Conservation (phyloP, 1,140 invertebrate genomes). For the Drosophila arawakana region DNA sequence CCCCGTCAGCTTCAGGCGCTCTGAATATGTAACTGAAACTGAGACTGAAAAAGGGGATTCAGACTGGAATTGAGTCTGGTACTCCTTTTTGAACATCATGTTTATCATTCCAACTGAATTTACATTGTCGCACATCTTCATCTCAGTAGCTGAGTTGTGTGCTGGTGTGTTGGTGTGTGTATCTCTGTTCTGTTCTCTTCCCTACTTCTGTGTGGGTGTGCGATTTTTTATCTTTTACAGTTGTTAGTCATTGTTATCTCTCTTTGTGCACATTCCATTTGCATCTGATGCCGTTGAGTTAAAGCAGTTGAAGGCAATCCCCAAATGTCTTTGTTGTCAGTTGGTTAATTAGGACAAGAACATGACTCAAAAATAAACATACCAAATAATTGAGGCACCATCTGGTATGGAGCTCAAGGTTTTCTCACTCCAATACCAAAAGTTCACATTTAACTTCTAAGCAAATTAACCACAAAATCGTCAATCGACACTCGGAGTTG, state of each 20-base stretch:
- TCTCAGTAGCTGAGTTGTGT: slow-evolving; percentile 24
- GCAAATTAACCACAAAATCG: slow-evolving; percentile 3
- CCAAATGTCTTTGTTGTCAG: slow-evolving; percentile 62
- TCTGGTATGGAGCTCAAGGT: slow-evolving; percentile 41
- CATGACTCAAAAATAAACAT: slow-evolving; percentile 56
- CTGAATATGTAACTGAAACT: slow-evolving; percentile 13
- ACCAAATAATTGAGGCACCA: slow-evolving; percentile 31
- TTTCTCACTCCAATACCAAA: neutral
- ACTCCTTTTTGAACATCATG: slow-evolving; percentile 39
- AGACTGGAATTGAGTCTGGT: neutral
- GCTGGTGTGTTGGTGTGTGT: neutral
- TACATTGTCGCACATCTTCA: slow-evolving; percentile 60
- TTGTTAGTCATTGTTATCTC: slow-evolving; percentile 64
- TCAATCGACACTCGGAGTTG: slow-evolving; percentile 6
- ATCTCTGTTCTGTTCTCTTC: neutral
- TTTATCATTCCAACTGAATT: slow-evolving; percentile 69
- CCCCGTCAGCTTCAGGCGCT: slow-evolving; percentile 24
- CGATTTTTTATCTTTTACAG: slow-evolving; percentile 59
- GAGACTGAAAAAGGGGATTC: neutral
- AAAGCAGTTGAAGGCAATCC: slow-evolving; percentile 1
- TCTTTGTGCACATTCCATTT: slow-evolving; percentile 45
- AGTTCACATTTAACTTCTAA: neutral
- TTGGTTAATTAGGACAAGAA: slow-evolving; percentile 63
- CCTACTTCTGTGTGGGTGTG: slow-evolving; percentile 18
- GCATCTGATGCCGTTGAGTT: neutral